A percentile compares a stretch with the other conserved stretches of the same genome.
These are phyloP conservation scores for Zele albiditarsus DNA, from an alignment of 2,888 invertebrate genomes.

Conservation along the genomic window DNA sequence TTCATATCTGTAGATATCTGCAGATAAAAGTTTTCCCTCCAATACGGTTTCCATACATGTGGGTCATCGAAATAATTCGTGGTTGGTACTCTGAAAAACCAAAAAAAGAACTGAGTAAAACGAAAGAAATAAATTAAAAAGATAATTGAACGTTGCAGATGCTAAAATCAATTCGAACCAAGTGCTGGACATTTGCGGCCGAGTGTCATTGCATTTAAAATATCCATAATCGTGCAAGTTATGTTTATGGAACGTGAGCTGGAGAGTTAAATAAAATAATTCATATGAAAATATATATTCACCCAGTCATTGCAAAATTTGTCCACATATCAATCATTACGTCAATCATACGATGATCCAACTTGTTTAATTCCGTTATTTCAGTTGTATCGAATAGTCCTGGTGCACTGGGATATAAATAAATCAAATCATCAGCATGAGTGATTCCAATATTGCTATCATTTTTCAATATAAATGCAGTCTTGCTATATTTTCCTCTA, in stretches of 20 bases:
- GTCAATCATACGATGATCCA: conserved; percentile 62
- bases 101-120: conserved; percentile 6
- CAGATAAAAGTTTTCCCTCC: conserved; percentile 44
- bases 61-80: conserved; percentile 33
- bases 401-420: conserved; percentile 67
- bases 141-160: conserved; percentile 15
- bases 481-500: conserved; percentile 46
- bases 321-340: conserved; percentile 71
- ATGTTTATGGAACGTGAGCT: no score
- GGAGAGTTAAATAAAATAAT: no score
- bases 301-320: conserved; percentile 64
- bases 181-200: no score
- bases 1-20: conserved; percentile 47
- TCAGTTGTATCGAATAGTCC: conserved; percentile 10
- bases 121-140: conserved; percentile 24
- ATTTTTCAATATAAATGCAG: conserved; percentile 5
- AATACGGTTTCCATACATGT: conserved; percentile 51
- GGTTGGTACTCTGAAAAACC: conserved; percentile 40
- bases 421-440: conserved; percentile 74
- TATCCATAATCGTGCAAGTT: no score
- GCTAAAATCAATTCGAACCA: no score
- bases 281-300: conserved; percentile 26
- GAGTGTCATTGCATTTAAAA: no score
- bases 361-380: background rate
- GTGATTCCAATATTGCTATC: conserved; percentile 63